Base-by-base conservation (phyloP, 2,797 vertebrate genomes). In the Holocentrus rufus region DNA sequence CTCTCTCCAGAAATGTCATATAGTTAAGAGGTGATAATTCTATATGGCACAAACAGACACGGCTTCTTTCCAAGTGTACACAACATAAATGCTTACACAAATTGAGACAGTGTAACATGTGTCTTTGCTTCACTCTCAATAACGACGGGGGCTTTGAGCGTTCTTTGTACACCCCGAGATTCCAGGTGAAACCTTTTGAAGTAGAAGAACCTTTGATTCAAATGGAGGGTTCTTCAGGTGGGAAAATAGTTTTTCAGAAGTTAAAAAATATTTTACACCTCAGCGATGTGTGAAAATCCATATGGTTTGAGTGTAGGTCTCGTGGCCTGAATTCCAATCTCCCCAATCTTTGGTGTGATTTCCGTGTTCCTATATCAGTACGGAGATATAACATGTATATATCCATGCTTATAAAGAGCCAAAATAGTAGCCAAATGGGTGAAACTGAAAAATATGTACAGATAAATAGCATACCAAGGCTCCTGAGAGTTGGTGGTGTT, bases 1-100 rank as follows among this genome's bases (percentile, higher is more conserved):
- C 70, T 76, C 85, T 88, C 87, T 87, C 72, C 81, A 90, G 85
- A 93, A 92, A 93, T 92, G 92, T 92, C 92, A 93, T 90, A 89
- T 86, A 87, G 84, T 88, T 86, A 82, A 90, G 83, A 89, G 87
- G 90, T 91, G 91, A 88, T 87, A 91, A 91, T 84, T 92, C 88
- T 89, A 92, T 87, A 91, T 89, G 86, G 92, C 90, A 88, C 86
- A 91, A 91, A 92, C 87, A 90, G 84, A 89, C 65, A 83, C 72
- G n/a, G 75, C 72, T 74, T 72, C 82, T 83, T 81, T 90, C 89
- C 90, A 90, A 92, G 88, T 89, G 80, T 88, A 84, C 86, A 90
- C 83, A 87, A 77, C 81, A 86, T 85, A 88, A 86, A 92, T 83
- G 63, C 80, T 82, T 82, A 90, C 88, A 88, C 88, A 92, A 90